Conservation (phyloP, 2,888 invertebrate species). For the Chydorus sphaericus region DNA sequence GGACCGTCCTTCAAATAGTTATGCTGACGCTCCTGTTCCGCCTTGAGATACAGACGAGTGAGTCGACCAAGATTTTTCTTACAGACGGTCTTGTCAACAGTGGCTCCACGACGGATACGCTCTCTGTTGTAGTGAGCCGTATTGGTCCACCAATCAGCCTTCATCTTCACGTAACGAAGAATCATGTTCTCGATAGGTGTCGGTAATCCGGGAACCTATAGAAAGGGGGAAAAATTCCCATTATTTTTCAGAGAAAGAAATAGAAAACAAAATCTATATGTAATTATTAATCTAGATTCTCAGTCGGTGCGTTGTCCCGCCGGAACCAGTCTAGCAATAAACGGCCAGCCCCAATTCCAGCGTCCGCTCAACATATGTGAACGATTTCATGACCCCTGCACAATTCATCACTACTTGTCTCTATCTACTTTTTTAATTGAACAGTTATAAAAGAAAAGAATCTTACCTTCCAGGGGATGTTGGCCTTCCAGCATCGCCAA, state of each 20-base stretch:
- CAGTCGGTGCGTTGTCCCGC: slow-evolving; percentile 8
- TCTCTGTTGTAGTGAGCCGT: slow-evolving; percentile 99
- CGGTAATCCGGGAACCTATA: slow-evolving; percentile 86
- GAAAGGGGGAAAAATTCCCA: neutral
- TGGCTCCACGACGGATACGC: slow-evolving; percentile 95
- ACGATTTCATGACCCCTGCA: slow-evolving; percentile 25
- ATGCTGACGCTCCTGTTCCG: slow-evolving; percentile 97
- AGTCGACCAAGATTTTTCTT: slow-evolving; percentile 98
- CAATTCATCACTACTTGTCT: slow-evolving; percentile 22
- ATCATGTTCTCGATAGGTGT: slow-evolving; percentile 99
- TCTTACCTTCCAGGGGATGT: slow-evolving; percentile 95
- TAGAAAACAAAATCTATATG: neutral
- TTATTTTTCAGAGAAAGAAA: neutral
- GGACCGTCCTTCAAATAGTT: slow-evolving; percentile 99
- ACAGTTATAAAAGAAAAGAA: neutral
- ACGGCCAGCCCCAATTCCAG: slow-evolving; percentile 2
- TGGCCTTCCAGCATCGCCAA: slow-evolving; percentile 99
- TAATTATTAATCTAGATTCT: neutral
- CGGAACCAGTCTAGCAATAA: neutral
- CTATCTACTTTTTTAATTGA: neutral
- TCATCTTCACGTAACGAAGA: slow-evolving; percentile 97
- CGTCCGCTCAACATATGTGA: slow-evolving; percentile 6
- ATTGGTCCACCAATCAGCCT: slow-evolving; percentile 99
- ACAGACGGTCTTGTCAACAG: slow-evolving; percentile 99
- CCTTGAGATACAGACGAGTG: slow-evolving; percentile 86